Base-by-base conservation (phyloP, 2,797 vertebrate species). In the Pipistrellus pipistrellus region DNA sequence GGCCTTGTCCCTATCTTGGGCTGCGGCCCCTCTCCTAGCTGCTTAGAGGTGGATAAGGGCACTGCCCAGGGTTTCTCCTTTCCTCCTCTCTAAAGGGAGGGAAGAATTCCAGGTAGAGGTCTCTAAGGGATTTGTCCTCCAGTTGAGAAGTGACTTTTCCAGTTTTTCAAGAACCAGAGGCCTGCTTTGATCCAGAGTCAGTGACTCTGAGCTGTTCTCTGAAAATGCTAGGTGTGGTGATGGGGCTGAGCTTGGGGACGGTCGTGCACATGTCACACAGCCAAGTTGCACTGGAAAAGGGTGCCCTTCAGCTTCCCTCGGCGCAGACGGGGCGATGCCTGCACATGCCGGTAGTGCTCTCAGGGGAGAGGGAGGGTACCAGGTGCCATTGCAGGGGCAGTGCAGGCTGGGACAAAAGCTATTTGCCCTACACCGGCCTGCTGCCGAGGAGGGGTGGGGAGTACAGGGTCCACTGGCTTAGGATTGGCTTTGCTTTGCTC, bases 141-240 rank as follows among this genome's bases (percentile, higher is more conserved):
- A 86, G 64, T 81, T 71, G 77, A 94, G 72, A 97, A 94, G 93
- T 95, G 80, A 91, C 95, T 96, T 96, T 96, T 97, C 94, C n/a
- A 20, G 95, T 94, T 96, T 97, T 93, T 89, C 96, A 73, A 95
- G 96, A 91, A 71, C n/a, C 18, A 83, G 68, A 93, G 62, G 66
- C 35, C 82, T 86, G 76, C 83, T 97, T 82, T 95, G 83, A 93
- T 91, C 69, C n/a, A 32, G 73, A 71, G 11, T 55, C 71, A 30
- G 69, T 93, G 90, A 91, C 90, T 95, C 48, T 6, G 83, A 90
- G 69, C 38, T 7, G 23, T 57, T 83, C 71, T 90, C 44, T 88
- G 75, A 46, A 95, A 76, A 30, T 11, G 48, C 6, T 20, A 21
- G 46, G n/a, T 1, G 9, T 38, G 15, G 25, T 35, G 41, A 41